phyloP scores from a whole-genome alignment of 2,797 vertebrate genomes.

The Lagodon rhomboides region DNA sequence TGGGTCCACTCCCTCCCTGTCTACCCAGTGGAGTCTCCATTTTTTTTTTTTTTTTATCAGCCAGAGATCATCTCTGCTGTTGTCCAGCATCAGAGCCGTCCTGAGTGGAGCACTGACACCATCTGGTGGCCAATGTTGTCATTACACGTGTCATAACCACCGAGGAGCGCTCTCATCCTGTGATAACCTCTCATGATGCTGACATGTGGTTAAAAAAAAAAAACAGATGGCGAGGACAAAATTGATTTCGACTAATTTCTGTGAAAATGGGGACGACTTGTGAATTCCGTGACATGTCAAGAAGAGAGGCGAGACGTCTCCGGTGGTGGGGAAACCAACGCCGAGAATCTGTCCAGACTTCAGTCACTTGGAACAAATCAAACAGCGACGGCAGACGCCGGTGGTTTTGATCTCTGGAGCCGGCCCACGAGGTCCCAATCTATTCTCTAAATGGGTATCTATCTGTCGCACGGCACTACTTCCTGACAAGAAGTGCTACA shows the following conservation, averaged over 20 bases:
- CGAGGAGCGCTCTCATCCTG: neutral
- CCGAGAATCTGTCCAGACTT: constrained; percentile 35
- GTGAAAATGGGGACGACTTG: constrained; percentile 20
- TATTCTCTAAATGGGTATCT: constrained; percentile 55
- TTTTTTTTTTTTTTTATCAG: constrained; percentile 20
- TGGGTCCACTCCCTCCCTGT: constrained; percentile 2
- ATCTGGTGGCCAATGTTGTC: constrained; percentile 65
- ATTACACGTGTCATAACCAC: constrained; percentile 42
- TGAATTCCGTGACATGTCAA: constrained; percentile 2
- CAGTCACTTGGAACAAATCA: constrained; percentile 59
- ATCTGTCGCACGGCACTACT: constrained; percentile 35
- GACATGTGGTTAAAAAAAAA: neutral
- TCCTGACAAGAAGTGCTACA: constrained; percentile 40
- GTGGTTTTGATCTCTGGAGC: constrained; percentile 56
- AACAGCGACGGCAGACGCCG: constrained; percentile 33
- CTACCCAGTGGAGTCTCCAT: constrained; percentile 6
- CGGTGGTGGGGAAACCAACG: constrained; percentile 22
- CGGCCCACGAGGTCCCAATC: constrained; percentile 42
- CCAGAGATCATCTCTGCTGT: constrained; percentile 21
- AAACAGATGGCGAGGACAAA: neutral
- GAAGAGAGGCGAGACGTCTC: constrained; percentile 21
- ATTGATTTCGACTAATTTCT: neutral
- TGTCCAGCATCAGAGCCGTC: neutral
- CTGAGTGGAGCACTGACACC: constrained; percentile 69
- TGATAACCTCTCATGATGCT: constrained; percentile 3